Evolutionary conservation across 2,113 vertebrate species (phyloP).

Genomic region (Nasalis larvatus): DNA sequence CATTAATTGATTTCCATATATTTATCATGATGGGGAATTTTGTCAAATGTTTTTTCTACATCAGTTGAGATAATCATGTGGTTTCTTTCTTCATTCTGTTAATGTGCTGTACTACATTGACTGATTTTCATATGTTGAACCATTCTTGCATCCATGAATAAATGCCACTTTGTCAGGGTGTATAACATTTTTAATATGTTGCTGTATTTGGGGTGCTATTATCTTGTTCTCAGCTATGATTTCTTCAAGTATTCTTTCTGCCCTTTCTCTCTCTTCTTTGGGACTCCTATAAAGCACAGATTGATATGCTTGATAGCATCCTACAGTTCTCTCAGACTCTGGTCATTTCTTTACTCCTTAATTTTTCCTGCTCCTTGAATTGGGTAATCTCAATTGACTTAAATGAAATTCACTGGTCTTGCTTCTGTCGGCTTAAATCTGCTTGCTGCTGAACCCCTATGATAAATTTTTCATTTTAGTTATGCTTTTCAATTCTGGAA

Average conservation of each 20-base stretch:
- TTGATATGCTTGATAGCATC: neutral
- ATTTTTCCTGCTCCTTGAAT: neutral
- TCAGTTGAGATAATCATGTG: neutral
- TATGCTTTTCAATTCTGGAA: conserved; percentile 2
- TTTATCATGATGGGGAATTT: conserved; percentile 17
- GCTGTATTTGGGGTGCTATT: neutral
- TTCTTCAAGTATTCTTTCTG: conserved; percentile 32
- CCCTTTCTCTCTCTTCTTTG: neutral
- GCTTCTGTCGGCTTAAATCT: neutral
- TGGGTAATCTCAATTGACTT: neutral
- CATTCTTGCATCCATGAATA: neutral
- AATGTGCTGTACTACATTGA: neutral
- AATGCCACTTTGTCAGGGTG: neutral
- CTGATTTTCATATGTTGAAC: neutral
- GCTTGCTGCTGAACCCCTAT: neutral
- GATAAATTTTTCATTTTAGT: neutral
- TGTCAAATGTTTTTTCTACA: neutral
- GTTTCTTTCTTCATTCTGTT: conserved; percentile 8
- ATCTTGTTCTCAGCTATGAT: neutral
- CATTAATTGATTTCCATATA: neutral
- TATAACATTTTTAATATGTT: neutral
- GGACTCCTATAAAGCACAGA: neutral
- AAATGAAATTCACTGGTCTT: neutral
- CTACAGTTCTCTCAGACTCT: neutral
- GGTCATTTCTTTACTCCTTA: neutral